Evolutionary conservation across 2,113 vertebrate genomes (phyloP).

Genomic region (Nesoenas mayeri): DNA sequence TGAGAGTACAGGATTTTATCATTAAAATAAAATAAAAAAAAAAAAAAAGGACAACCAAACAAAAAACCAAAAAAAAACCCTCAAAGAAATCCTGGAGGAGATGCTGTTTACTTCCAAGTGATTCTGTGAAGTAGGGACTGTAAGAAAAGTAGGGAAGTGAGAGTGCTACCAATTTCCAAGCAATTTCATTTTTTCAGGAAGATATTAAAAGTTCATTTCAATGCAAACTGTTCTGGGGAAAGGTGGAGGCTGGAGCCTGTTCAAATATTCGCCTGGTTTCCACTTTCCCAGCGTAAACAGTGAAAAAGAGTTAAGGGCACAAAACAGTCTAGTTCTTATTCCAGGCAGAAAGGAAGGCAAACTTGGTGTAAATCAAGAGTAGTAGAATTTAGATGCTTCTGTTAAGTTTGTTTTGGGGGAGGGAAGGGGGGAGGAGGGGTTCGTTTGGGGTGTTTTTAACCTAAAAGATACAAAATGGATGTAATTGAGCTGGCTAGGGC

Average conservation of each 20-base stretch:
- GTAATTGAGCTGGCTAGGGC: not conserved
- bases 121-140: not conserved
- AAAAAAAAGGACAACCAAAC: too few species aligned
- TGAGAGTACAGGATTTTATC: not conserved
- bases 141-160: not conserved
- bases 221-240: not conserved
- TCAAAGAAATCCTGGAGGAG: not conserved
- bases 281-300: not conserved
- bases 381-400: not conserved
- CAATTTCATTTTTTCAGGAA: not conserved
- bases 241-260: not conserved
- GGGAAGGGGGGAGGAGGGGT: too few species aligned
- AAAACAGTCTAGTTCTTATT: not conserved
- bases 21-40: not conserved
- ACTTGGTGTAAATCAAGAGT: not conserved
- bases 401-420: not conserved
- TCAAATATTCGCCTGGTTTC: not conserved
- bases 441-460: not conserved
- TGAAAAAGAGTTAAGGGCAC: not conserved
- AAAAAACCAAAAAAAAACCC: not conserved
- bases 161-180: not conserved
- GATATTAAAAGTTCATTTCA: not conserved
- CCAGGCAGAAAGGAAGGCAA: not conserved
- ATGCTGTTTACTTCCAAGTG: not conserved
- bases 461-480: not conserved